Base-by-base conservation (phyloP, 2,113 vertebrate genomes). In the Neoarius graeffei region DNA sequence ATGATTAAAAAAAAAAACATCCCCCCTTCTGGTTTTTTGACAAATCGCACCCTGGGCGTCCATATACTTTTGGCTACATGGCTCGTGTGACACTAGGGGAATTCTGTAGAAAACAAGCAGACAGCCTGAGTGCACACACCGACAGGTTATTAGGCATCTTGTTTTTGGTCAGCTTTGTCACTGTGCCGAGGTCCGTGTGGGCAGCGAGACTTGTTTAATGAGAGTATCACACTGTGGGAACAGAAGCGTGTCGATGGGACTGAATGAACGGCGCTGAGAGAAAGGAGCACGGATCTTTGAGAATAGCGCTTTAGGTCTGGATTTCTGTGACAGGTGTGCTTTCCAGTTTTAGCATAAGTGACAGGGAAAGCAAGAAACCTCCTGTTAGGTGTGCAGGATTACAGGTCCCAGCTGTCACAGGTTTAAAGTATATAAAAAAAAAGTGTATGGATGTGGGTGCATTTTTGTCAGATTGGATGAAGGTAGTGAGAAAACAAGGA, bases 401-500 rank as follows among this genome's bases (percentile, higher is more conserved):
- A 81, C 85, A 81, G 82, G 82, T 67, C 42, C 3, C 15, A 67
- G 82, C 62, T 17, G 48, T 84, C 82, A 67, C 62, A 27, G 82
- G 64, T 19, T 52, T 59, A 23, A 56, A 25, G n/a, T 42, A 35
- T 30, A 52, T 62, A 48, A 27, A 62, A 42, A 59, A 9, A 17
- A 5, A 13, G 83, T 17, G 52, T 50, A 25, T 80, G 27, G 48
- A 50, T 80, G 42, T 62, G n/a, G 25, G 88, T 73, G 66, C 62
- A n/a, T 54, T 84, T 84, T 66, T 84, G 82, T 74, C 25, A 73
- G 79, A 20, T 59, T 82, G 67, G 69, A 77, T 23, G 71, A 83
- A 30, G 50, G 30, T n/a, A 69, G 56, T 59, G 77, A 77, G 86
- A 83, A 88, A 89, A 91, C 76, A 79, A 73, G 86, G 23, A 42